Evolutionary conservation across 2,113 vertebrate species (phyloP).

Genomic region (Rhinolophus sinicus): DNA sequence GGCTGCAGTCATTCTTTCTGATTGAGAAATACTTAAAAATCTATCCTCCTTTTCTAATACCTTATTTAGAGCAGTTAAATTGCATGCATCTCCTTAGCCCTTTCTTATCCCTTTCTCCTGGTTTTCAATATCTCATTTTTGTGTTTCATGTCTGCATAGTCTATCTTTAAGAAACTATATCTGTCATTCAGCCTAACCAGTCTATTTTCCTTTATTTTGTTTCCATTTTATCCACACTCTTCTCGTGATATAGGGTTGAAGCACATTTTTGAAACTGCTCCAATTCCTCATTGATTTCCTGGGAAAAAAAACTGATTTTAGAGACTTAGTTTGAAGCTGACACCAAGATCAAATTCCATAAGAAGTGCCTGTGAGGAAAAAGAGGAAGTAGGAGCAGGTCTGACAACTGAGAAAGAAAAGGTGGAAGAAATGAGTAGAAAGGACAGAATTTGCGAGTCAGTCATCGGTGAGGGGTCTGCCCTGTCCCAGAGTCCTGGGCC

Average conservation of each 20-base stretch:
- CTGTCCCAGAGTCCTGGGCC: neutral
- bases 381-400: neutral
- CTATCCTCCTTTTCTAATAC: neutral
- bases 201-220: neutral
- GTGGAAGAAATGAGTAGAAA: neutral
- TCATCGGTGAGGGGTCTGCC: neutral
- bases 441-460: neutral
- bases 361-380: neutral
- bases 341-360: neutral
- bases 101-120: neutral
- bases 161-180: conserved; percentile 11
- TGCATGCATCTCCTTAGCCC: neutral
- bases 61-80: neutral
- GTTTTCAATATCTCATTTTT: neutral
- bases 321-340: conserved; percentile 7
- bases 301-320: neutral
- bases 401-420: neutral
- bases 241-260: neutral
- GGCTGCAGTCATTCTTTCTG: neutral
- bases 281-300: conserved; percentile 2
- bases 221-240: neutral
- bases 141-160: neutral
- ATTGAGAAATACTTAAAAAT: neutral
- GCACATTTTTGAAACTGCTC: neutral
- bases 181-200: neutral